Evolutionary conservation across 2,113 vertebrate genomes (phyloP), one percentile per base, ranked within the genome.

Genomic region (Mungos mungo): DNA sequence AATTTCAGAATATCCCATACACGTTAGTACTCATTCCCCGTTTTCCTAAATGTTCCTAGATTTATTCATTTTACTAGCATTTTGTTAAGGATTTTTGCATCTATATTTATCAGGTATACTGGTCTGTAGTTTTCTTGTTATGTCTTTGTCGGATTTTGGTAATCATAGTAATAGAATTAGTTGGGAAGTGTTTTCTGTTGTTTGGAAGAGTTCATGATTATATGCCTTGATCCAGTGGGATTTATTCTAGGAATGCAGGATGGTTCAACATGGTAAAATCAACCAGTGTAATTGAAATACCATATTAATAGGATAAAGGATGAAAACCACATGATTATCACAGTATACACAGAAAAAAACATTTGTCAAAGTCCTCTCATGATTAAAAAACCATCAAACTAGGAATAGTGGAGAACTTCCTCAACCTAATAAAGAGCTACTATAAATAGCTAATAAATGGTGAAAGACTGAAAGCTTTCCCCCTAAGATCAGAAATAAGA

Each of bases 1-100:
- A 54, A 69, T 84, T 96, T n/a, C 60, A 89, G 23, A 77, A 69
- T 96, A 89, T 84, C 77, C 31, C n/a, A 18, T 85, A 25, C n/a
- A 54, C 7, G 69, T 31, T 83, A 66, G 15, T 65, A 41, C 13
- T 25, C 80, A 90, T 7, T 77, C 35, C 29, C 16, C n/a, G 31
- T 90, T 77, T 47, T 38, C 35, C 29, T 25, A 77, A 47, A 33
- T 45, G 66, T 57, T 88, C 21, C n/a, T 60, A 18, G 13, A 47
- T 77, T 90, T 69, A 47, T 77, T 90, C 47, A 23, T 50, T 85
- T 60, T 90, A 9, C 47, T 85, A 60, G 65, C 25, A 47, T 69
- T 95, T 90, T 69, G 12, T 84, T 90, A 71, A 85, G 68, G 29
- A 85, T 54, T 77, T 95, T 90, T 54, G 1, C 31, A 33, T 95